Evolutionary conservation across 2,113 vertebrate genomes (phyloP).

Genomic region (Murina feae): DNA sequence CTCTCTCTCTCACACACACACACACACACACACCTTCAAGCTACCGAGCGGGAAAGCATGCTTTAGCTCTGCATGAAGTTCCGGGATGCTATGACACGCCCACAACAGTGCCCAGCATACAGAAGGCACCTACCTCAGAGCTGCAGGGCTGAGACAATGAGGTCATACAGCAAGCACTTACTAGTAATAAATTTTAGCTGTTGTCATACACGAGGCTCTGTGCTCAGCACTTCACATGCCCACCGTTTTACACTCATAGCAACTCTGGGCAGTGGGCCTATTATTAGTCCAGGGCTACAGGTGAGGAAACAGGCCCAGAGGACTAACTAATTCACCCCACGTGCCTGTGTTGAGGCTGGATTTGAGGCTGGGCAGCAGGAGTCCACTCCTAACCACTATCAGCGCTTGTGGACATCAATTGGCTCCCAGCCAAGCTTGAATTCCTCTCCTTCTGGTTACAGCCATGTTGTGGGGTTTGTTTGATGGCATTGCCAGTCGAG

Average conservation of each 20-base stretch:
- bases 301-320: neutral
- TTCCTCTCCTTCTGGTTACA: neutral
- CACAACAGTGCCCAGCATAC: neutral
- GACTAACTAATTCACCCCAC: neutral
- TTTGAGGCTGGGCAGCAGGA: neutral
- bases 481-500: neutral
- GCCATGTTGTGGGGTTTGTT: neutral
- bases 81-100: neutral
- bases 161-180: neutral
- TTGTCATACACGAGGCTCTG: neutral
- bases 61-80: neutral
- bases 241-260: neutral
- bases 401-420: accelerated
- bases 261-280: neutral
- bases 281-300: neutral
- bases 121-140: neutral
- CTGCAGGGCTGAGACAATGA: neutral
- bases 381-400: no score
- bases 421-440: neutral
- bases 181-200: neutral
- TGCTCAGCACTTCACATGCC: neutral
- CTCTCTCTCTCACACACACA: neutral
- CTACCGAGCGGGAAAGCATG: neutral
- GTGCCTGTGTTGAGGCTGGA: neutral
- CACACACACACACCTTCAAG: no score